phyloP scores from a whole-genome alignment of 2,888 invertebrate species.

The Mimas tiliae region DNA sequence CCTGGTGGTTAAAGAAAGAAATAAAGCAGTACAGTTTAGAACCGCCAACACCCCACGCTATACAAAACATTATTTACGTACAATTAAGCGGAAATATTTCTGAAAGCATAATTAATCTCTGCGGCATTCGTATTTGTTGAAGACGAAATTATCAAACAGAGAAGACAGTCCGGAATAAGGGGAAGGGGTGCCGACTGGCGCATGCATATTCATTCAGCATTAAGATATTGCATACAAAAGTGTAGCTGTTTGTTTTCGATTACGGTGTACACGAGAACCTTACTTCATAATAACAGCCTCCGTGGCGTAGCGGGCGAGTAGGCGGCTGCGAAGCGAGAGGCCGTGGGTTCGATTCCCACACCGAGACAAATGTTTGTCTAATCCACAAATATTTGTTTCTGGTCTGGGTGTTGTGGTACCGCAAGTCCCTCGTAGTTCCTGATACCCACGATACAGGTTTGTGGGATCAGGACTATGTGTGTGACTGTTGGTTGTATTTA shows the following conservation, averaged over 20 bases:
- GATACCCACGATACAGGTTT: too few species aligned
- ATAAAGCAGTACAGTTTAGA: neutral
- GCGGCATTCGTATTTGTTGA: slow-evolving; percentile 21
- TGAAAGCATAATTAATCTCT: slow-evolving; percentile 24
- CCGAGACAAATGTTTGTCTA: too few species aligned
- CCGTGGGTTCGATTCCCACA: too few species aligned
- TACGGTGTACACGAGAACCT: neutral
- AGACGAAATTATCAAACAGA: slow-evolving; percentile 8
- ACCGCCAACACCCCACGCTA: neutral
- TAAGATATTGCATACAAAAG: slow-evolving; percentile 21
- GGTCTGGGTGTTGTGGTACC: too few species aligned
- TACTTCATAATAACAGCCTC: too few species aligned
- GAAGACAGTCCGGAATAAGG: neutral
- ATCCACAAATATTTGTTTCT: too few species aligned
- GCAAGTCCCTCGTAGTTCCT: too few species aligned
- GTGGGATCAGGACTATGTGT: too few species aligned
- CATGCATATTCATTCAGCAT: slow-evolving; percentile 21
- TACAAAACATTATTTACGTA: slow-evolving; percentile 19
- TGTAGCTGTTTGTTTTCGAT: slow-evolving; percentile 4
- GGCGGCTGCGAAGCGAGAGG: too few species aligned
- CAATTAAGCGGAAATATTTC: slow-evolving; percentile 20
- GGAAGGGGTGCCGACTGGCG: neutral
- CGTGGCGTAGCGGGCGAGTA: too few species aligned
- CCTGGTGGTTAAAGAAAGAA: too few species aligned
- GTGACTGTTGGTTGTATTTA: too few species aligned